Conservation (phyloP, 2,113 vertebrate species). For the Regulus satrapa region DNA sequence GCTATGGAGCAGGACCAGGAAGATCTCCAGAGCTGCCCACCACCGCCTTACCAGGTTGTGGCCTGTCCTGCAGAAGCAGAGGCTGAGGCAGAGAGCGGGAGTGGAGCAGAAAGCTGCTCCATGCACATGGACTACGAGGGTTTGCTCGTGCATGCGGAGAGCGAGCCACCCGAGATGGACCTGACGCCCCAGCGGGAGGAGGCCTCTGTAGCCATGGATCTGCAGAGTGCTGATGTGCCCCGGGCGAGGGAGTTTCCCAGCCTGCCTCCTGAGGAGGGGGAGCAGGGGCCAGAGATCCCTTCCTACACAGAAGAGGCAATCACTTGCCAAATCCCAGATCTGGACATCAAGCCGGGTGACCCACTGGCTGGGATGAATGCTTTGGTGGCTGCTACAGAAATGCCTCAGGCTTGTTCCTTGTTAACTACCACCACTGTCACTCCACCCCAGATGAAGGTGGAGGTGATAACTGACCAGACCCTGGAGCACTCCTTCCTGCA, state of each 20-base stretch:
- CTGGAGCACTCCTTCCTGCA: constrained; percentile 82
- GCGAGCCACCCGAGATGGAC: not conserved
- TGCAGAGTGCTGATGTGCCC: not conserved
- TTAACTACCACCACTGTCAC: constrained; percentile 19
- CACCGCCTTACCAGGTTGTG: constrained; percentile 65
- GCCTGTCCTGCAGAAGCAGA: constrained; percentile 60
- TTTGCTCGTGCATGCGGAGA: not conserved
- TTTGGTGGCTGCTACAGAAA: constrained; percentile 85
- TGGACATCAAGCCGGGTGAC: constrained; percentile 76
- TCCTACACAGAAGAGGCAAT: constrained; percentile 44
- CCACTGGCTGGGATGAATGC: constrained; percentile 92
- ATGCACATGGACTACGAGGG: constrained; percentile 56
- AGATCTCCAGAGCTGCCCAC: constrained; percentile 64
- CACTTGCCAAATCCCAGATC: constrained; percentile 37
- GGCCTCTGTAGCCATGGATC: constrained; percentile 46
- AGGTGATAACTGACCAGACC: constrained; percentile 43
- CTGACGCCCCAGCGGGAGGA: constrained; percentile 69
- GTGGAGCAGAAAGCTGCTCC: constrained; percentile 37
- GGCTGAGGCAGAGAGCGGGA: not conserved
- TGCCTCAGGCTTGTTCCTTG: constrained; percentile 81
- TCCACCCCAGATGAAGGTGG: constrained; percentile 44
- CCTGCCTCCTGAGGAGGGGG: constrained; percentile 16
- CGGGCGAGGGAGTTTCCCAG: constrained; percentile 19
- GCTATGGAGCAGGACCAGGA: constrained; percentile 66
- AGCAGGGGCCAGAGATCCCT: constrained; percentile 24